Base-by-base conservation (phyloP, 2,113 vertebrate species). In the Onychorhynchus coronatus region DNA sequence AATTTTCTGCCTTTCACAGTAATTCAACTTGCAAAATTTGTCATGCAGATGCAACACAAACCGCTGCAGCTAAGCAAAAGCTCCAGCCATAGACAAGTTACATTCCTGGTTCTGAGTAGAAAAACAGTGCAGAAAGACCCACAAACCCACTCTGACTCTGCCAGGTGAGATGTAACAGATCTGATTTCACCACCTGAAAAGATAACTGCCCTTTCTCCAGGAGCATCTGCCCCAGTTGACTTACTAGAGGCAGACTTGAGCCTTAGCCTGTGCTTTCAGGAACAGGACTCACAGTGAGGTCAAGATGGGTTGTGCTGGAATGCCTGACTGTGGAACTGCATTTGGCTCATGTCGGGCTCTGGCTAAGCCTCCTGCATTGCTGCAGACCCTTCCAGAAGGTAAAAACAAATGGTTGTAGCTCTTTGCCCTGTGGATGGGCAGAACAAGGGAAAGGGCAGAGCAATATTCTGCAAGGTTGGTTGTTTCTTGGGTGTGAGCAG, bases 1-100 rank as follows among this genome's bases (percentile, higher is more conserved):
- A 68, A 81, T 93, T 96, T 96, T 93, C 66, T 96, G 33, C 59
- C 75, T 92, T 95, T 91, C 79, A 41, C 35, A 39, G 89, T 82
- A 88, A 70, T 80, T 91, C 50, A 83, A 11, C 73, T 91, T 91
- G 93, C 53, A 74, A 53, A 87, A 65, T 82, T 63, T 77, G 35
- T 90, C 81, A 76, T 70, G 66, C 33, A 75, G 84, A 68, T 89
- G 46, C 71, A 28, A n/a, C 59, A 61, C 44, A 80, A 89, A 73
- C 41, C n/a, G 61, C 63, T 35, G 73, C 68, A 74, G 72, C 81
- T 18, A 46, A 71, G 74, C 46, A 91, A 89, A 95, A 74, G 5
- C 76, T 83, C 41, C 49, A 62, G 8, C 31, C 61, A 67, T 59
- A 89, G 58, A 17, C 1, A 44, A 94, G 82, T 72, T 61, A 28